Evolutionary conservation across 2,797 vertebrate species (phyloP), one percentile per base, ranked within the genome.

Genomic region (Rhinatrema bivittatum): DNA sequence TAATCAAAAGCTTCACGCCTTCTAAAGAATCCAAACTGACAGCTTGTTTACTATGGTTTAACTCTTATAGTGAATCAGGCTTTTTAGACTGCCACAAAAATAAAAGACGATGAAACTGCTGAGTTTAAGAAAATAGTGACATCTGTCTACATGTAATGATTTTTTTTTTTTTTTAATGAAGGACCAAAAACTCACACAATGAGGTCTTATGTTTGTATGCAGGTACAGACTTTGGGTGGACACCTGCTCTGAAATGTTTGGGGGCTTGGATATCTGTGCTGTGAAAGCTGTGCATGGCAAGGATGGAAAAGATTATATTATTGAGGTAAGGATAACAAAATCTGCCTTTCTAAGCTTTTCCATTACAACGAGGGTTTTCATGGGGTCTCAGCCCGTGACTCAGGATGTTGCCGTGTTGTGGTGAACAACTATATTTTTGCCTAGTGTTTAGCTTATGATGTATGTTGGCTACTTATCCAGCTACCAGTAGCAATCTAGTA

Each of bases 201-300:
- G n/a, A n/a, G n/a, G n/a, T n/a, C n/a, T n/a, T n/a, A n/a, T n/a
- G n/a, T n/a, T 29, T 24, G 14, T 14, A 27, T 25, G 6, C 49
- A 98, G 95, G 71, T 98, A 91, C 68, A 98, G 94, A 51, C 71
- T 91, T 50, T 99, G 95, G 95, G 93, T 97, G 19, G 93, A 99
- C 53, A 84, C 81, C 63, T 98, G 94, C 36, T 89, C 93, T 20
- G 92, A 95, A 61, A 89, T 97, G 49, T 97, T 96, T 42, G 94
- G 92, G 39, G 91, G 94, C 17, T 75, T 98, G 70, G 95, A 99
- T 44, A 89, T 99, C 81, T 99, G 96, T 68, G 95, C 94, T 7
- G 90, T 99, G 46, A 99, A 99, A 86, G 93, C 94, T 60, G 92
- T 98, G 19, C 95, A 97, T 50, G 96, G 96, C 29, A 99, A 98